These are phyloP conservation scores for Pachyrhynchus sulphureomaculatus DNA, from an alignment of 1,140 invertebrate species.

Conservation along the genomic window DNA sequence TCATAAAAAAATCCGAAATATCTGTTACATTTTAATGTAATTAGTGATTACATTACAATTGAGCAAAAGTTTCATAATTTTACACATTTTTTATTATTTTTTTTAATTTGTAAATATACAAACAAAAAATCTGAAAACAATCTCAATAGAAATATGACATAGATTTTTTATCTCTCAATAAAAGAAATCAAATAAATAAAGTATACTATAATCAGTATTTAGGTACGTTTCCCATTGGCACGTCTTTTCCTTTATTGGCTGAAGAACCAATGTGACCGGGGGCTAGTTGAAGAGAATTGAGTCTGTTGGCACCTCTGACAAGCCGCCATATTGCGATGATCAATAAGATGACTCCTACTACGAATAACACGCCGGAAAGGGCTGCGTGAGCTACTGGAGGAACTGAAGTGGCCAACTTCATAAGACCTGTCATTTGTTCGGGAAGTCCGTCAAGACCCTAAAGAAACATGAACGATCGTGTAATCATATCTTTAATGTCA, in stretches of 20 bases:
- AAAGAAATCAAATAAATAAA: slow-evolving; percentile 7
- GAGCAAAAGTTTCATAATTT: too few relatives aligned
- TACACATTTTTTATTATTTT: too few relatives aligned
- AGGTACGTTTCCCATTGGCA: slow-evolving; percentile 41
- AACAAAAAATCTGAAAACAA: too few relatives aligned
- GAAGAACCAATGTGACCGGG: slow-evolving; percentile 55
- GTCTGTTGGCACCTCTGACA: slow-evolving; percentile 62
- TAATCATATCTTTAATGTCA: too few relatives aligned
- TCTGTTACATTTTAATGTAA: too few relatives aligned
- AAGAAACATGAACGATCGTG: too few relatives aligned
- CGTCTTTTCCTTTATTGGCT: slow-evolving; percentile 40
- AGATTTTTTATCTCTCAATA: too few relatives aligned
- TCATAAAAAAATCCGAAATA: too few relatives aligned
- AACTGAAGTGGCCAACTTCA: slow-evolving; percentile 72
- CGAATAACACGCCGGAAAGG: slow-evolving; percentile 66
- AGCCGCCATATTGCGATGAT: slow-evolving; percentile 73
- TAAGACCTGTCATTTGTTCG: slow-evolving; percentile 67
- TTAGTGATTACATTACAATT: too few relatives aligned
- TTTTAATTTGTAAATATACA: too few relatives aligned
- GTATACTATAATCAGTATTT: slow-evolving; percentile 27
- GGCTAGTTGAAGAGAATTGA: slow-evolving; percentile 53
- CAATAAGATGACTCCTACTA: slow-evolving; percentile 67
- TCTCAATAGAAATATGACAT: too few relatives aligned
- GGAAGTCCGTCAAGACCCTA: slow-evolving; percentile 80
- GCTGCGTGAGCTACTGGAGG: slow-evolving; percentile 71